Conservation (phyloP, 2,888 invertebrate species). For the Drosophila monieri region DNA sequence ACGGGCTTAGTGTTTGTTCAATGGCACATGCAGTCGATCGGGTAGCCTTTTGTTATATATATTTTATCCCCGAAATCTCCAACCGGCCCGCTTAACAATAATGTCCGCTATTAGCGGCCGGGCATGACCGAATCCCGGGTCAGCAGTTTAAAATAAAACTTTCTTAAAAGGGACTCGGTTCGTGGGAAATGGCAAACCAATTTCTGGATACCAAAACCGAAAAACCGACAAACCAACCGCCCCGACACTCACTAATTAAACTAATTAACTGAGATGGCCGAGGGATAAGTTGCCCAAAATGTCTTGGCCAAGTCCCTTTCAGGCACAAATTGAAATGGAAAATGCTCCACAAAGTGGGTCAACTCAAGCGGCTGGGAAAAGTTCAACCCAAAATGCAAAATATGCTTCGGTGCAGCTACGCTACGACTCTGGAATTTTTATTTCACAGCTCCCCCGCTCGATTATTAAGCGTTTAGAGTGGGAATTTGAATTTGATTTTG, state of each 20-base stretch:
- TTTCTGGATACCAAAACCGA: slow-evolving; percentile 31
- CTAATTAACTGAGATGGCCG: slow-evolving; percentile 52
- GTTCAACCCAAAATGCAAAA: slow-evolving; percentile 48
- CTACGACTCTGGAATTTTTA: slow-evolving; percentile 42
- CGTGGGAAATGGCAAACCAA: slow-evolving; percentile 60
- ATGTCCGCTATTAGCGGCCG: slow-evolving; percentile 63
- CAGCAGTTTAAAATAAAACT: slow-evolving; percentile 55
- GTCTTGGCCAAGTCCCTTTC: slow-evolving; percentile 15
- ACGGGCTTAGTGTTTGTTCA: slow-evolving; percentile 69
- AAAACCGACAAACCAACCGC: slow-evolving; percentile 36
- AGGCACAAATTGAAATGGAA: slow-evolving; percentile 34
- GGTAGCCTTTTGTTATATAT: slow-evolving; percentile 50
- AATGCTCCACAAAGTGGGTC: slow-evolving; percentile 51
- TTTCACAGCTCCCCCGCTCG: slow-evolving; percentile 22
- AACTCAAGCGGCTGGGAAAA: slow-evolving; percentile 34
- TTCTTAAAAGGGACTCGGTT: slow-evolving; percentile 43
- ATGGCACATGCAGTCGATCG: slow-evolving; percentile 75
- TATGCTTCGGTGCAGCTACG: slow-evolving; percentile 28
- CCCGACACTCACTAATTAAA: slow-evolving; percentile 65
- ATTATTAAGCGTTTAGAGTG: slow-evolving; percentile 52
- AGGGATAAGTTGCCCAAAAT: slow-evolving; percentile 34
- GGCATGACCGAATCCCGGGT: slow-evolving; percentile 41
- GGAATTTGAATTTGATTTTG: not conserved
- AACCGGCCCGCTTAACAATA: slow-evolving; percentile 37
- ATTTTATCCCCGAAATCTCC: slow-evolving; percentile 4